Base-by-base conservation (phyloP, 1,140 invertebrate species). In the Cydia fagiglandana region DNA sequence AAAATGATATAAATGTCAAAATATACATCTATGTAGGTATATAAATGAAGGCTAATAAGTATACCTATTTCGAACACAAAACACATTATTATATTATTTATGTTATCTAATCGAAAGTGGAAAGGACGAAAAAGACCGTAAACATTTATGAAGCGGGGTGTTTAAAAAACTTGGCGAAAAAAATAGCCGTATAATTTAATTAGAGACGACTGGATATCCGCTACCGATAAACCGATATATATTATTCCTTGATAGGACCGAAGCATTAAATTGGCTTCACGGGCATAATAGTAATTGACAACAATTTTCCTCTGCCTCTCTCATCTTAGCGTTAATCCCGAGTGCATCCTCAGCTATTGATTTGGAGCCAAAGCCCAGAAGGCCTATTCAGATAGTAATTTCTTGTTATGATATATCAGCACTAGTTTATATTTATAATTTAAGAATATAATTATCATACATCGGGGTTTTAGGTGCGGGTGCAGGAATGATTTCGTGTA, bases 111-210 rank as follows among this genome's bases (percentile, higher is more conserved):
- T 30, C 2, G 30, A 30, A 47, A 47, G 45, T 47, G 45, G 3
- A 5, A 53, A 53, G 13, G 50, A 53, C 7, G 2, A 61, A 61
- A 7, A 24, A 20, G 17, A 24, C 56, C 4, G 7, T 24, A 61
- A 61, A n/a, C 5, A 61, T 61, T 61, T 10, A 5, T 61, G 15
- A 61, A 20, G 2, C 56, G 17, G 17, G 7, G 56, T 24, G 10
- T 17, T 61, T 10, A 61, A 61, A 61, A 61, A 61, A 61, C n/a
- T 1, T n/a, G 56, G 17, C 5, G 56, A 61, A 61, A 50, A 50
- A 61, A 56, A 61, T 61, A 61, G 56, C 17, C 56, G 56, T 10
- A 61, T 61, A 61, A 61, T 61, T 61, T 24, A 61, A 61, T 61
- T 61, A 20, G 56, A 61, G 56, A 17, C 17, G 56, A 61, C 56